These are phyloP conservation scores for Alectoris magna DNA, from an alignment of 2,797 vertebrate genomes.

Conservation along the genomic window DNA sequence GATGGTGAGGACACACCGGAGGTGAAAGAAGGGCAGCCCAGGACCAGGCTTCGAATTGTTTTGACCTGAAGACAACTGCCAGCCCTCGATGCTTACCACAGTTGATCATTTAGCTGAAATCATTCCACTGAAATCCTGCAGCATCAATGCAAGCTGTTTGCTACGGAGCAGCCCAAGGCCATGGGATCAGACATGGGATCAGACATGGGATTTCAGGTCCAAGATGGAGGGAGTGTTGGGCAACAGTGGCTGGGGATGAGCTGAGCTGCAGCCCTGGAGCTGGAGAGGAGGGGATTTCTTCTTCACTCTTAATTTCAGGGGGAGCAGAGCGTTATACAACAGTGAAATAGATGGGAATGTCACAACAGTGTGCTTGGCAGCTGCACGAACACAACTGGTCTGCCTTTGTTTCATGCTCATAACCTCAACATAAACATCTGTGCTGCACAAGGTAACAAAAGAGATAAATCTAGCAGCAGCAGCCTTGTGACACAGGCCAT, in stretches of 20 bases:
- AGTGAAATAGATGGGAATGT: slow-evolving; percentile 4
- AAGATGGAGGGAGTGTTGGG: not conserved
- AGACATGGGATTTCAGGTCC: not conserved
- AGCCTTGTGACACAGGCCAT: not conserved
- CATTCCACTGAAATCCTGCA: too few relatives aligned
- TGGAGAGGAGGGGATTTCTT: not conserved
- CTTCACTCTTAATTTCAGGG: not conserved
- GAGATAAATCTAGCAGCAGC: not conserved
- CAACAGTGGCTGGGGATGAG: not conserved
- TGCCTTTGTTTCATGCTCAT: not conserved
- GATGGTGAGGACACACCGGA: not conserved
- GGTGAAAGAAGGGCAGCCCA: not conserved
- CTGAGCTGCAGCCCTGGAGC: not conserved
- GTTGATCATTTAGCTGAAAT: not conserved
- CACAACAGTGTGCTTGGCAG: not conserved
- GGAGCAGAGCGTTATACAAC: slow-evolving; percentile 23
- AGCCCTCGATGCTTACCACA: not conserved
- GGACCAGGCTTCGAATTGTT: not conserved
- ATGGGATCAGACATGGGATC: fast-evolving
- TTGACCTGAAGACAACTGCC: not conserved
- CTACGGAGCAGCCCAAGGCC: not conserved
- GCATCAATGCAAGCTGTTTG: not conserved
- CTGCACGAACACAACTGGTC: slow-evolving; percentile 41
- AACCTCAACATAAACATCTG: not conserved
- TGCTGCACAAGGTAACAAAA: not conserved